Evolutionary conservation across 2,888 invertebrate species (phyloP).

Genomic region (Cremastinae sp.): DNA sequence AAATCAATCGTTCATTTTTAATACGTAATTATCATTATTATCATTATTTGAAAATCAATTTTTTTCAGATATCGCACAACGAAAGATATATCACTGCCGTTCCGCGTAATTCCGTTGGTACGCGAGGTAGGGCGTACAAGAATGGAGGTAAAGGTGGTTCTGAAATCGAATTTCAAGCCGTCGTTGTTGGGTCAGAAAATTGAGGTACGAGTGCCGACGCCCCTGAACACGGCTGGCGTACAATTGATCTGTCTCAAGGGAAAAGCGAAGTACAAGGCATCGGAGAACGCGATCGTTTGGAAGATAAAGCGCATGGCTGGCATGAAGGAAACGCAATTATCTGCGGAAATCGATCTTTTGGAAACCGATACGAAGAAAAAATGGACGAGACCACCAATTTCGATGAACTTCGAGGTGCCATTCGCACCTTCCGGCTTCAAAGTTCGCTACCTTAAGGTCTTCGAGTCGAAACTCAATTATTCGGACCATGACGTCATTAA

Average conservation of each 20-base stretch:
- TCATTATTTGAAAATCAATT: conserved; percentile 17
- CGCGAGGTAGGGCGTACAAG: conserved; percentile 99
- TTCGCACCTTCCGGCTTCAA: conserved; percentile 99
- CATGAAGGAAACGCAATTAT: conserved; percentile 99
- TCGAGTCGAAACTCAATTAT: conserved; percentile 99
- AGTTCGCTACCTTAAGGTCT: conserved; percentile 99
- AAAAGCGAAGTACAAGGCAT: conserved; percentile 99
- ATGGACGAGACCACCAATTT: conserved; percentile 99
- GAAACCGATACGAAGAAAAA: conserved; percentile 99
- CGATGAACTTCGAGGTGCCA: conserved; percentile 99
- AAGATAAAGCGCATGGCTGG: conserved; percentile 95
- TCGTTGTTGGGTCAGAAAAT: conserved; percentile 99
- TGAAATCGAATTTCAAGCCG: conserved; percentile 99
- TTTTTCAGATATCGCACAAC: conserved; percentile 94
- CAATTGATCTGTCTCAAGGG: conserved; percentile 99
- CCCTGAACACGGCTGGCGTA: conserved; percentile 98
- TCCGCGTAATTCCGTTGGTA: conserved; percentile 99
- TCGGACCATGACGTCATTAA: conserved; percentile 99
- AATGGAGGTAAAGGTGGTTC: conserved; percentile 99
- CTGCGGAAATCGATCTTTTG: conserved; percentile 98
- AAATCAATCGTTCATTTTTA: too few species aligned
- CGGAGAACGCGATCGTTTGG: conserved; percentile 99
- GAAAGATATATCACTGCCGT: conserved; percentile 99
- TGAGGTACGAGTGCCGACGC: conserved; percentile 99
- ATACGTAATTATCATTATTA: too few species aligned